These are phyloP conservation scores for Poecilia wingei DNA, from an alignment of 2,797 vertebrate genomes.

Conservation along the genomic window DNA sequence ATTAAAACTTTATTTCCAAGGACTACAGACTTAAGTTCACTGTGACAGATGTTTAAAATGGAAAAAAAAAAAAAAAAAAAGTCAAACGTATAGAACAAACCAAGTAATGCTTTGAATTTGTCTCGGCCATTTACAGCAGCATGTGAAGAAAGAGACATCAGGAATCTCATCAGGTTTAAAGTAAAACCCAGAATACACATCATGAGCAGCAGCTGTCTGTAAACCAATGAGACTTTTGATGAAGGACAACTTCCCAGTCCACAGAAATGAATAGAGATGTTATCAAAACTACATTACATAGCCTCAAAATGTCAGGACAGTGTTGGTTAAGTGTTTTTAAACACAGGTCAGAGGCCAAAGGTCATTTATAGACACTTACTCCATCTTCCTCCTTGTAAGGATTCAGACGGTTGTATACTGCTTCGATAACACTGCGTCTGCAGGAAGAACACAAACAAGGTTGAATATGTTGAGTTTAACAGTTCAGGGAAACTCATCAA, in stretches of 20 bases:
- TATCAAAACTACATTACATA: neutral
- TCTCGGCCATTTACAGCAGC: neutral
- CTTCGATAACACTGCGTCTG: conserved; percentile 97
- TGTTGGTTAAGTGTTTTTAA: neutral
- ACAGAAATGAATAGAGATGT: conserved; percentile 2
- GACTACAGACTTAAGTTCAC: neutral
- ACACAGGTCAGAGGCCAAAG: neutral
- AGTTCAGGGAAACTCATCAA: neutral
- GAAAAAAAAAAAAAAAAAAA: neutral
- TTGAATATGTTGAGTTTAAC: neutral
- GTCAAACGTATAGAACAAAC: neutral
- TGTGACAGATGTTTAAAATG: neutral
- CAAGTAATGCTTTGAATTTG: neutral
- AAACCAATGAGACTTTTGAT: conserved; percentile 3
- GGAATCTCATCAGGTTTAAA: neutral
- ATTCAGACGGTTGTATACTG: conserved; percentile 96
- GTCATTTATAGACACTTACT: conserved; percentile 83
- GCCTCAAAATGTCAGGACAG: neutral
- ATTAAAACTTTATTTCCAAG: neutral
- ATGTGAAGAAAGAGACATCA: neutral
- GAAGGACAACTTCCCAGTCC: conserved; percentile 6
- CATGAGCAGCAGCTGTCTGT: neutral
- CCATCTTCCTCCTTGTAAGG: conserved; percentile 96
- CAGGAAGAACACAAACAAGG: conserved; percentile 28
- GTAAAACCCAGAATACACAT: neutral